Evolutionary conservation across 2,113 vertebrate species (phyloP).

Genomic region (Pteruthius melanotis): DNA sequence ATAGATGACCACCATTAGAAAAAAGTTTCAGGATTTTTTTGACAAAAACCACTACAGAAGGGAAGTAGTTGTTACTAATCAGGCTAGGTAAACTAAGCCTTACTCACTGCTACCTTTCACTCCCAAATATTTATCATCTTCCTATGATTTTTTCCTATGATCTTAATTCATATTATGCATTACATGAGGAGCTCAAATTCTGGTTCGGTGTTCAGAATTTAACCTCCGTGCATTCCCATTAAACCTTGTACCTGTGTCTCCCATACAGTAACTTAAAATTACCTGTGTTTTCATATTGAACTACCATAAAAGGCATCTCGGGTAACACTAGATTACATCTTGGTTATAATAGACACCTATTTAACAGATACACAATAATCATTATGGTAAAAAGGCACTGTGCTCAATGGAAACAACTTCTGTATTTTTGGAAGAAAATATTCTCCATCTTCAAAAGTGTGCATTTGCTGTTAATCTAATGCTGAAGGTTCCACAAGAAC

Average conservation of each 20-base stretch:
- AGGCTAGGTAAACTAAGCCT: not conserved
- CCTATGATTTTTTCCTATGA: not conserved
- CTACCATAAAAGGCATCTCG: constrained; percentile 5
- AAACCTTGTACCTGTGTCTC: not conserved
- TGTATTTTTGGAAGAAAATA: not conserved
- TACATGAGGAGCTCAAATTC: not conserved
- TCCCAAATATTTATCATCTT: not conserved
- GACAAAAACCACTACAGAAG: not conserved
- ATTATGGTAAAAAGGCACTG: not conserved
- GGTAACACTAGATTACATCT: not conserved
- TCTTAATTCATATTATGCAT: not conserved
- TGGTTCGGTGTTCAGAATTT: not conserved
- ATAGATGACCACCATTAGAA: not conserved
- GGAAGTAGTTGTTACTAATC: not conserved
- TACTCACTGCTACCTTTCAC: not conserved
- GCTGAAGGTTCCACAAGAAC: not conserved
- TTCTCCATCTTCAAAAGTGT: not conserved
- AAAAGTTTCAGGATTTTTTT: not conserved
- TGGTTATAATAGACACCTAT: not conserved
- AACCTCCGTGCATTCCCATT: not conserved
- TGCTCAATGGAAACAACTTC: constrained; percentile 14
- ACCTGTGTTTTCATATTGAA: not conserved
- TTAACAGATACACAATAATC: not conserved
- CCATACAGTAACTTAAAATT: not conserved
- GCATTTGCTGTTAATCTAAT: constrained; percentile 7